A percentile compares a stretch with the other conserved stretches of the same genome.
Evolutionary conservation across 2,113 vertebrate genomes (phyloP).

Genomic region (Muntiacus reevesi): DNA sequence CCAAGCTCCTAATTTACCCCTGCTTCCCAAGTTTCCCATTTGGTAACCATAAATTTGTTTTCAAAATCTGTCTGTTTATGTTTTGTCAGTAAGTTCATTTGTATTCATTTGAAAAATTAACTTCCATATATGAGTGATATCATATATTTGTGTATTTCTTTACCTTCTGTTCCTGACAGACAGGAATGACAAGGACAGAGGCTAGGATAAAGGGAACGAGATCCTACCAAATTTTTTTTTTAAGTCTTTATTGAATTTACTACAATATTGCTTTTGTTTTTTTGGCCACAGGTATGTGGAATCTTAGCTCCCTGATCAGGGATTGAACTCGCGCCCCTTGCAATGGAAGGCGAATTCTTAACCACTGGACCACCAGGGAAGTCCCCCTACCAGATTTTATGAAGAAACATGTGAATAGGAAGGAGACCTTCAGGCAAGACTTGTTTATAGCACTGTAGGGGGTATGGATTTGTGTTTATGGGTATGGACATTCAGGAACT

Average conservation of each 20-base stretch:
- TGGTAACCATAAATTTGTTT: background rate
- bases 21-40: background rate
- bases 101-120: background rate
- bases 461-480: background rate
- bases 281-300: too few species aligned
- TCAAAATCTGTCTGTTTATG: background rate
- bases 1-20: background rate
- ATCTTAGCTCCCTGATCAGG: too few species aligned
- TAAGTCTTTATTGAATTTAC: too few species aligned
- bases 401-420: slow-evolving; percentile 26
- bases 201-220: slow-evolving; percentile 26
- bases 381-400: slow-evolving; percentile 11
- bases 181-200: slow-evolving; percentile 1
- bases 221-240: too few species aligned
- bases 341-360: too few species aligned
- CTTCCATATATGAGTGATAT: background rate
- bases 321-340: too few species aligned
- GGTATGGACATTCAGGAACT: background rate
- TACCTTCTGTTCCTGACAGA: background rate
- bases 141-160: background rate
- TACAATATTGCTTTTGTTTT: too few species aligned
- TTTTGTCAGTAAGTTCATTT: background rate
- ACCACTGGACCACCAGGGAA: too few species aligned
- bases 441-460: slow-evolving; percentile 26
- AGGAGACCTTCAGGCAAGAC: background rate